phyloP scores from a whole-genome alignment of 92 coral and sea anemone genomes.

The Porites rus region DNA sequence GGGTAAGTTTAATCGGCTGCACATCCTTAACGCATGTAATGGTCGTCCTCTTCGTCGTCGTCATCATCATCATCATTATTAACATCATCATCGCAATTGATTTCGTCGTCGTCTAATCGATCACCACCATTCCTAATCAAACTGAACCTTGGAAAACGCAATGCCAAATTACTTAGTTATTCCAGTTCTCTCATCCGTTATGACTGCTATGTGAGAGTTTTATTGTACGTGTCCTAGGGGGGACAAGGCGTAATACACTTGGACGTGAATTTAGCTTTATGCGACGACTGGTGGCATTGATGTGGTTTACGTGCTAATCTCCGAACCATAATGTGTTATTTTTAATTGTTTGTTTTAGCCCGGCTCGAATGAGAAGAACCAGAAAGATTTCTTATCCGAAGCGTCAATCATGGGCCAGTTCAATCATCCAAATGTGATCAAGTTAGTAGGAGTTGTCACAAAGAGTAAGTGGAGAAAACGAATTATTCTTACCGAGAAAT shows the following conservation, averaged over 20 bases:
- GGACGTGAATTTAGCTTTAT: too few relatives aligned
- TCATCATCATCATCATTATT: too few relatives aligned
- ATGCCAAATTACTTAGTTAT: too few relatives aligned
- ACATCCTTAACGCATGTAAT: background rate
- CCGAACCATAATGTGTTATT: too few relatives aligned
- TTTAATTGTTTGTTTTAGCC: slow-evolving; percentile 33
- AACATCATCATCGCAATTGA: background rate
- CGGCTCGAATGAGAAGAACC: slow-evolving; percentile 67
- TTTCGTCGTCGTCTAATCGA: background rate
- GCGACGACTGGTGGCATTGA: too few relatives aligned
- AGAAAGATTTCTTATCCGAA: slow-evolving; percentile 75
- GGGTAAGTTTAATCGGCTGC: slow-evolving; percentile 56
- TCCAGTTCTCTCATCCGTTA: too few relatives aligned
- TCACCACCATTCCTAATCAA: background rate
- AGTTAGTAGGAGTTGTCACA: slow-evolving; percentile 72
- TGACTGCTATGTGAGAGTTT: too few relatives aligned
- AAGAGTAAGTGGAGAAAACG: slow-evolving; percentile 42
- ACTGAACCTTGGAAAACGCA: too few relatives aligned
- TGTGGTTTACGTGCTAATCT: too few relatives aligned
- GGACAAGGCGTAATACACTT: too few relatives aligned
- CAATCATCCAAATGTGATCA: slow-evolving; percentile 71
- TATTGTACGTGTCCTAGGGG: too few relatives aligned
- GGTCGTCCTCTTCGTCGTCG: background rate
- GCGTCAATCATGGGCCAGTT: slow-evolving; percentile 84
- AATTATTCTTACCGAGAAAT: too few relatives aligned